Base-by-base conservation (phyloP, 2,113 vertebrate genomes). In the Seriola aureovittata region DNA sequence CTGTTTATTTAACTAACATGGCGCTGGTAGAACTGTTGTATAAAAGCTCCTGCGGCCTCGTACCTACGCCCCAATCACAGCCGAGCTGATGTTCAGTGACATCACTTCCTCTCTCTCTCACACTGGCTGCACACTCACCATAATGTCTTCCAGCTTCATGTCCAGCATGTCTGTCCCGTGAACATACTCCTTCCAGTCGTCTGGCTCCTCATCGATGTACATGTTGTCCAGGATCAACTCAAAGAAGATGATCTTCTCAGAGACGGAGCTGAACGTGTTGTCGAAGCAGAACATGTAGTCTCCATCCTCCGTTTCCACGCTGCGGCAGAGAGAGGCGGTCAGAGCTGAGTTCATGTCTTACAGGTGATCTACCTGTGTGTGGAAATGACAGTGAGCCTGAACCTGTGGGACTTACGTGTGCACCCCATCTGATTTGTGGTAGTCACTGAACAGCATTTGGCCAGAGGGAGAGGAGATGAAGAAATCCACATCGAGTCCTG, bases 281-380 rank as follows among this genome's bases (percentile, higher is more conserved):
- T 99, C 98, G 84, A 99, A 99, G 92, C 98, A 99, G 93, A 99
- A 98, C 97, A 97, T 97, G 91, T 99, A 99, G 94, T 99, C 98
- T 38, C 98, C 98, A 14, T 97, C 96, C 87, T 97, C 96, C 1
- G 97, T 97, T 92, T 99, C 97, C 67, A 99, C 86, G 7, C 98
- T 99, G 94, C n/a, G 72, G n/a, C 19, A 21, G 50, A 48, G 0
- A 85, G 9, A 78, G 52, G n/a, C 6, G n/a, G 17, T 55, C 3
- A 80, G 10, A 59, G n/a, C 19, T 29, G 29, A 29, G 29, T 29
- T 29, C 29, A 29, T 29, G 29, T 29, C 29, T 29, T 29, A 29
- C 29, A 29, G 29, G 29, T 29, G 29, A 29, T 29, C 29, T 29
- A 29, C 29, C 29, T 29, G 29, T 29, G 59, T 17, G 42, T 17